Percentiles rank a stretch among this genome's conserved stretches.
Evolutionary conservation across 1,140 invertebrate genomes (phyloP).

Genomic region (Radopholus similis): DNA sequence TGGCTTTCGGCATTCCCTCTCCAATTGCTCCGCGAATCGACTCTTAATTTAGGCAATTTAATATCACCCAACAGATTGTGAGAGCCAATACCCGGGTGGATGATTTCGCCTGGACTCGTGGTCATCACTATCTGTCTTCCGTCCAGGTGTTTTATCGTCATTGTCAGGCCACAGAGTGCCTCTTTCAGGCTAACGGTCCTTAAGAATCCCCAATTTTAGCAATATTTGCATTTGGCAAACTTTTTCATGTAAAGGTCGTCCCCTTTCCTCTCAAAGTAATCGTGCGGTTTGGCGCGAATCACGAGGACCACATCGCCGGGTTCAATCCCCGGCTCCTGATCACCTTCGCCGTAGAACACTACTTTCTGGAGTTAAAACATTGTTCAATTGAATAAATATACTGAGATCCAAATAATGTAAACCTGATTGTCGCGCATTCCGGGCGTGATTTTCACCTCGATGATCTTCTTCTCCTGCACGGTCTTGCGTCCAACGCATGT

Average conservation of each 20-base stretch:
- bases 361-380: no score
- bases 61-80: not conserved
- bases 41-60: conserved; percentile 36
- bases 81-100: conserved; percentile 66
- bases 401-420: no score
- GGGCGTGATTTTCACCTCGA: conserved; percentile 67
- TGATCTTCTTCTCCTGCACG: conserved; percentile 64
- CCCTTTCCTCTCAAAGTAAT: conserved; percentile 62
- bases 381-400: no score
- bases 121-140: conserved; percentile 73
- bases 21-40: conserved; percentile 63
- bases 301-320: conserved; percentile 65
- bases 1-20: conserved; percentile 68
- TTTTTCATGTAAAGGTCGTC: conserved; percentile 62
- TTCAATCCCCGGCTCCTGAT: conserved; percentile 65
- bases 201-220: conserved; percentile 33
- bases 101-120: conserved; percentile 71
- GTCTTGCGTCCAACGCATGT: conserved; percentile 69
- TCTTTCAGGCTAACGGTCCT: conserved; percentile 64
- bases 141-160: conserved; percentile 74
- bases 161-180: conserved; percentile 66
- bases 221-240: conserved; percentile 7
- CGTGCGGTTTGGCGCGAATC: conserved; percentile 64
- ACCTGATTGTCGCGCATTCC: conserved; percentile 66
- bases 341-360: conserved; percentile 64